phyloP scores from a whole-genome alignment of 30 jellyfish, hydroid and myxozoan species.

The Mastigias papua region DNA sequence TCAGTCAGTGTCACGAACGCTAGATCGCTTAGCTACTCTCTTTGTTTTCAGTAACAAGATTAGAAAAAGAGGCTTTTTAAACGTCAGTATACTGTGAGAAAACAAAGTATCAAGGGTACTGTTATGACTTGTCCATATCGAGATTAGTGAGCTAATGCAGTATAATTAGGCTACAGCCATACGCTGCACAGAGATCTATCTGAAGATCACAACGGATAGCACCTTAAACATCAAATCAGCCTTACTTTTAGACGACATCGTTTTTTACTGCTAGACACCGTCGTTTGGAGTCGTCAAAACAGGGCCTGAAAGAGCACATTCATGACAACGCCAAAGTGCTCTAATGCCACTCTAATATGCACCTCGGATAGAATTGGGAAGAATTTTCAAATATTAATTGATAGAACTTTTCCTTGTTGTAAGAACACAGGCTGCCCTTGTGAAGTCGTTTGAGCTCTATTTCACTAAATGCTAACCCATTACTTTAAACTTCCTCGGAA shows the following conservation, averaged over 20 bases:
- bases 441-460: too few species aligned
- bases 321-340: background rate
- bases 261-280: background rate
- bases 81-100: background rate
- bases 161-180: background rate
- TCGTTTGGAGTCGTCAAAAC: background rate
- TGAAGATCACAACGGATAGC: constrained; percentile 2
- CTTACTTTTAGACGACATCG: background rate
- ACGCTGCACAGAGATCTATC: background rate
- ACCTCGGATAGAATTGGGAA: background rate
- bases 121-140: constrained; percentile 33
- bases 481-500: too few species aligned
- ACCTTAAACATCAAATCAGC: background rate
- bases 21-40: background rate
- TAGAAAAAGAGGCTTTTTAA: constrained; percentile 8
- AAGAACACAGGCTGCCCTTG: too few species aligned
- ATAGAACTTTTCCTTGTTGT: too few species aligned
- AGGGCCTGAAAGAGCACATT: background rate
- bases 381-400: too few species aligned
- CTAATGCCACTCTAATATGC: background rate
- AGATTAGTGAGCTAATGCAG: constrained; percentile 19
- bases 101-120: background rate
- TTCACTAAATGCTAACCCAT: too few species aligned
- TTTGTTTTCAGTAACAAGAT: background rate
- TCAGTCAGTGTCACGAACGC: background rate